Evolutionary conservation across 1,140 invertebrate species (phyloP), one percentile per base, ranked within the genome.

Genomic region (Calephelis virginiensis): DNA sequence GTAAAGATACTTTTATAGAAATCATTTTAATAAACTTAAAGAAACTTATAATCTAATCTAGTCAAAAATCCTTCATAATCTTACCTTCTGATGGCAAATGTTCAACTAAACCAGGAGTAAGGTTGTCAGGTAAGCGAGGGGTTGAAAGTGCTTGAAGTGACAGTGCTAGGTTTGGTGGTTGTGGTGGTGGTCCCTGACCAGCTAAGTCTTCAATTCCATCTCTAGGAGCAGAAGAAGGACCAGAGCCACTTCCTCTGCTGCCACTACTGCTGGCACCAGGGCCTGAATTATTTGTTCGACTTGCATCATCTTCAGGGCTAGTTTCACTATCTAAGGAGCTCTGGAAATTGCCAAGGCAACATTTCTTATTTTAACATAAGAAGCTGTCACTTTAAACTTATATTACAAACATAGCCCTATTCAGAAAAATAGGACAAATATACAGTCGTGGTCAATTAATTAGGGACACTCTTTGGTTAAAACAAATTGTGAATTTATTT

Each of bases 251-350:
- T 5, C 78, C 80, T 5, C 78, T 75, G 62, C 80, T 85, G 6
- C 81, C 79, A 66, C 81, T 86, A 0, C 80, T 76, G 64, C 81
- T 81, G 8, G 76, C 81, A 46, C 79, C 78, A 9, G 78, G 76
- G 0, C 85, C 83, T 37, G 81, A 83, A 56, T 85, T 88, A 66
- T 85, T 87, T 0, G 86, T 76, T 7, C 83, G 75, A 70, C 83
- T 88, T 7, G 76, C 77, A 64, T 85, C 85, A 78, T 87, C 86
- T 65, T 89, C 89, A 49, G 86, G 86, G 66, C 89, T 91, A 46
- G 83, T 87, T 69, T 91, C 86, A 82, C 86, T 89, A 40, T 91
- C 86, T 64, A 87, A 61, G 46, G 86, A 89, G 68, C 82, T 90
- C 88, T 90, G 50, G 5, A 78, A 66, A 50, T 60, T 40, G 8